A percentile compares a stretch with the other conserved stretches of the same genome.
phyloP scores from a whole-genome alignment of 2,888 invertebrate species.

The Conchocele bisecta region DNA sequence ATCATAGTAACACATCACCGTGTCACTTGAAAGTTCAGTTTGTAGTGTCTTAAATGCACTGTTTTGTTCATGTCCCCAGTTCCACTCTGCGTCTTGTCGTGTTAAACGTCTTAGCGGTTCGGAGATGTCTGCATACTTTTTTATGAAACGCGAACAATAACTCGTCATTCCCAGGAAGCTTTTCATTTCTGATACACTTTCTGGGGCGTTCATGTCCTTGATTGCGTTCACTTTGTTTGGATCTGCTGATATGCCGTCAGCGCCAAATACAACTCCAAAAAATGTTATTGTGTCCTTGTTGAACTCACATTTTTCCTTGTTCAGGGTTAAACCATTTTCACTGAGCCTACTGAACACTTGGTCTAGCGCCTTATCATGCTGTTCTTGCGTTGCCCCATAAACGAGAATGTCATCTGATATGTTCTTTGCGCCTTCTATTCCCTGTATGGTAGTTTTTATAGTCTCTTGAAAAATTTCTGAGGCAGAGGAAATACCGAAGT shows the following conservation, averaged over 20 bases:
- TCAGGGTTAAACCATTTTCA: constrained; percentile 57
- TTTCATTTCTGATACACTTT: constrained; percentile 53
- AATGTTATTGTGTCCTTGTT: constrained; percentile 45
- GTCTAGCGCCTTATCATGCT: constrained; percentile 73
- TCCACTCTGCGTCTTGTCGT: constrained; percentile 46
- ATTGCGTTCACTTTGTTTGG: constrained; percentile 57
- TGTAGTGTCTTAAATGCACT: constrained; percentile 51
- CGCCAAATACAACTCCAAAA: constrained; percentile 44
- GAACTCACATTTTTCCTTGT: constrained; percentile 73
- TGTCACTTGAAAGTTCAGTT: constrained; percentile 41
- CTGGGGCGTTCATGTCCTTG: constrained; percentile 44
- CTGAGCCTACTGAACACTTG: constrained; percentile 57
- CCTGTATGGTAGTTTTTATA: constrained; percentile 76
- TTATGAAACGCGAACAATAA: constrained; percentile 64
- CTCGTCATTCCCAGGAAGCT: constrained; percentile 66
- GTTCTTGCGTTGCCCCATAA: constrained; percentile 65
- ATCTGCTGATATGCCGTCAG: constrained; percentile 50
- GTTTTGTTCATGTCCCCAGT: constrained; percentile 53
- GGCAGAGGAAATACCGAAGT: constrained; percentile 77
- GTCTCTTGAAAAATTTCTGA: constrained; percentile 83
- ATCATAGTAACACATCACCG: constrained; percentile 39
- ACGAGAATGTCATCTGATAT: constrained; percentile 82
- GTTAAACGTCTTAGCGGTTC: constrained; percentile 63
- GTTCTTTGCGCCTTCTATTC: constrained; percentile 77
- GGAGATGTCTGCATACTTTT: constrained; percentile 54